Conservation (phyloP, 2,113 vertebrate genomes). For the Ptilorrhoa leucosticta region DNA sequence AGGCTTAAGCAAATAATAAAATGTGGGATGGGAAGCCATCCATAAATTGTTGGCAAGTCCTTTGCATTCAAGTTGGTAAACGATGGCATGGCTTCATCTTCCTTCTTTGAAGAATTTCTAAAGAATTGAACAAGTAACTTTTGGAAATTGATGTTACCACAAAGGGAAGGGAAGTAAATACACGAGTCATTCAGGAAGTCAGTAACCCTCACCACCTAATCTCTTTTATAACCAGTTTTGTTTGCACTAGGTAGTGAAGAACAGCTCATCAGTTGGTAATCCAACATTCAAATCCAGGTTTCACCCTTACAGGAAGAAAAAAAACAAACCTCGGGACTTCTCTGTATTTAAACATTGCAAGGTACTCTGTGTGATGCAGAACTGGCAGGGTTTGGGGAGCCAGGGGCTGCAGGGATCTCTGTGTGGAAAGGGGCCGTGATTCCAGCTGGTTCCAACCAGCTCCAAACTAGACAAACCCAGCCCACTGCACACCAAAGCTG, state of each 20-base stretch:
- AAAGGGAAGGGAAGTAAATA: background rate
- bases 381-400: background rate
- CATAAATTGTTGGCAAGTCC: background rate
- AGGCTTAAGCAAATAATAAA: background rate
- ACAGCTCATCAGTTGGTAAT: background rate
- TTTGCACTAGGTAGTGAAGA: background rate
- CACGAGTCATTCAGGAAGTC: background rate
- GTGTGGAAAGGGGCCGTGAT: background rate
- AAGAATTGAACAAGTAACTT: background rate
- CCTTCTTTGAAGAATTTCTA: background rate
- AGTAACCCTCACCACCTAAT: background rate
- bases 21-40: background rate
- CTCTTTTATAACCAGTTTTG: background rate
- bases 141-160: background rate
- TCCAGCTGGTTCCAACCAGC: background rate
- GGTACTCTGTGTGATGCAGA: background rate
- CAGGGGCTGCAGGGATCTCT: background rate
- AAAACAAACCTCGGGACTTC: background rate
- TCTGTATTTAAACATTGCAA: background rate
- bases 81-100: fast-evolving
- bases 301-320: background rate
- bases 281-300: background rate
- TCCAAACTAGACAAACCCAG: background rate
- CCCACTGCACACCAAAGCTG: background rate
- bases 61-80: background rate